Base-by-base conservation (phyloP, 2,113 vertebrate species). In the Condylura cristata region DNA sequence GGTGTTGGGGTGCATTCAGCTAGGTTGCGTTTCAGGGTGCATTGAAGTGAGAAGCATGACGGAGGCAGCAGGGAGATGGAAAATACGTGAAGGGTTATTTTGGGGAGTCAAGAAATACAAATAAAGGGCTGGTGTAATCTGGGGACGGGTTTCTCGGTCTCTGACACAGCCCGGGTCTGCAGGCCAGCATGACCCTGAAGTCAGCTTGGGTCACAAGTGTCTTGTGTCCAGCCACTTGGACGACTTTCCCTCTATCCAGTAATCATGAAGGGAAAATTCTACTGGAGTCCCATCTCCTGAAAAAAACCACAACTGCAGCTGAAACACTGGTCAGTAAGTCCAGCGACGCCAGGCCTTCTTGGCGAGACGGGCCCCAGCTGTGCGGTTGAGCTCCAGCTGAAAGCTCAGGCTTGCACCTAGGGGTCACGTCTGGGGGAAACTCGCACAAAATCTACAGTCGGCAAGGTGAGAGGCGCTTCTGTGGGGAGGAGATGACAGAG, bases 331-430 rank as follows among this genome's bases (percentile, higher is more conserved):
- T 48, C 20, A 12, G 34, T 2, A 11, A 5, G 32, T 12, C 61
- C 51, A 1, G 3, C 44, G 0, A 9, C 75, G 72, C 65, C 1
- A 0, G 37, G 37, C 14, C 37, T 34, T 4, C 53, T 2, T 16
- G 8, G 6, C 8, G 32, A 1, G 61, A 16, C 0, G 0, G n/a
- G 7, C 48, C 20, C 4, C 37, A 53, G 78, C 26, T 39, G 37
- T 71, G 44, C 17, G 87, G 41, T 41, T 34, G 13, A 11, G 14
- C 46, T 68, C 63, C 61, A 60, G 85, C 1, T 1, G 82, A 39
- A 82, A 22, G 56, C n/a, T 56, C 24, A 51, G 41, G 68, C 70
- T 28, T 72, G 48, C 20, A 4, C n/a, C 48, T 32, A 56, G 39
- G 34, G 65, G 34, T 10, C 34, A 14, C 1, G 6, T 22, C 2